phyloP scores from a whole-genome alignment of 1,140 invertebrate species.

The Hyles euphorbiae region DNA sequence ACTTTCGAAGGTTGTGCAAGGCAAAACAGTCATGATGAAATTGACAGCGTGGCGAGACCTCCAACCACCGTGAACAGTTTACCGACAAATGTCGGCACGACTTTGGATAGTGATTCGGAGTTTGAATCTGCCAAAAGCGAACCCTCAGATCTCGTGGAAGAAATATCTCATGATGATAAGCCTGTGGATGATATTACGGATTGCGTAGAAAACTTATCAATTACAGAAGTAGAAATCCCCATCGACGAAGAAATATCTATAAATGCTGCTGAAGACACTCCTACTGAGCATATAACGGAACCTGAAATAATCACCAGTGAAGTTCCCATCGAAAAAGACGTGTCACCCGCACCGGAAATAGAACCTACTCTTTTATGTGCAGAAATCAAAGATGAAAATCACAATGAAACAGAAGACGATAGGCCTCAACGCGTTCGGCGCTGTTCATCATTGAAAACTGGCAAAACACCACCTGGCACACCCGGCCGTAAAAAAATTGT shows the following conservation, averaged over 20 bases:
- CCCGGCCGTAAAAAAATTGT: slow-evolving; percentile 95
- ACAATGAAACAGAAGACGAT: slow-evolving; percentile 64
- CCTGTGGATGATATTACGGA: slow-evolving; percentile 37
- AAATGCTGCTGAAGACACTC: slow-evolving; percentile 18
- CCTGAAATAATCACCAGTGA: slow-evolving; percentile 52
- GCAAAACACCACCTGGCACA: slow-evolving; percentile 93
- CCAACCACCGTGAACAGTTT: slow-evolving; percentile 26
- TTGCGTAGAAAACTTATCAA: slow-evolving; percentile 48
- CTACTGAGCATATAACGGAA: slow-evolving; percentile 13
- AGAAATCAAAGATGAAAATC: slow-evolving; percentile 39
- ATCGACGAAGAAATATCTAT: slow-evolving; percentile 31
- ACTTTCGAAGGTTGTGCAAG: slow-evolving; percentile 72
- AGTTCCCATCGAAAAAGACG: slow-evolving; percentile 43
- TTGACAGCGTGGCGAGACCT: slow-evolving; percentile 37
- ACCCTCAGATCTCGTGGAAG: slow-evolving; percentile 45
- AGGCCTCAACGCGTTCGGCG: slow-evolving; percentile 81
- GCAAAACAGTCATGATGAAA: slow-evolving; percentile 62
- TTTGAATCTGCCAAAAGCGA: slow-evolving; percentile 69
- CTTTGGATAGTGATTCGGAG: slow-evolving; percentile 64
- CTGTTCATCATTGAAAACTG: slow-evolving; percentile 91
- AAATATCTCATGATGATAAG: slow-evolving; percentile 35
- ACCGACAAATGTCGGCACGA: slow-evolving; percentile 27
- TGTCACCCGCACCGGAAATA: slow-evolving; percentile 45
- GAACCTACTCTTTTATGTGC: slow-evolving; percentile 45
- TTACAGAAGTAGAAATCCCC: slow-evolving; percentile 42